Percentiles rank a stretch among this genome's conserved stretches.
phyloP scores from a whole-genome alignment of 2,797 vertebrate species.

The Parauchenoglanis punctatus region DNA sequence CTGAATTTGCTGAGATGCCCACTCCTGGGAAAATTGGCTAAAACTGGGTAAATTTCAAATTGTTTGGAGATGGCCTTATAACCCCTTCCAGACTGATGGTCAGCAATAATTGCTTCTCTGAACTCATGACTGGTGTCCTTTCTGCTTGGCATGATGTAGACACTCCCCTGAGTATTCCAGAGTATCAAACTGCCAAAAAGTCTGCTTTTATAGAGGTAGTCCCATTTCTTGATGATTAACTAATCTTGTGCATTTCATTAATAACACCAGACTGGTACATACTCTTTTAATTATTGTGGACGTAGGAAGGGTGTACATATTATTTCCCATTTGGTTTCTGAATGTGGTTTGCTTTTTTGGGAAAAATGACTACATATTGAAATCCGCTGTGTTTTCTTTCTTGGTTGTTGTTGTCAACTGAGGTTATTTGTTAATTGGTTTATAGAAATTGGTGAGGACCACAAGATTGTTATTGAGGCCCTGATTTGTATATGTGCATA shows the following conservation, averaged over 20 bases:
- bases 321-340: background rate
- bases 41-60: background rate
- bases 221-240: background rate
- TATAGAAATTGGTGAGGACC: background rate
- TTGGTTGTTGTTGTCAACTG: background rate
- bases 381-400: background rate
- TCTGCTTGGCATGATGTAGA: too few relatives aligned
- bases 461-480: background rate
- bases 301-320: background rate
- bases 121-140: too few relatives aligned
- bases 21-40: too few relatives aligned
- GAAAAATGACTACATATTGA: background rate
- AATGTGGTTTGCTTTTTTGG: background rate
- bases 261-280: background rate
- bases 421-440: background rate
- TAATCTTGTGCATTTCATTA: background rate
- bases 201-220: background rate
- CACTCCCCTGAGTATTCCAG: background rate
- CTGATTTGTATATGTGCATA: background rate
- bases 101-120: background rate
- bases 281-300: background rate
- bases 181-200: background rate
- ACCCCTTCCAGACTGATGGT: too few relatives aligned
- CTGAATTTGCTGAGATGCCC: too few relatives aligned
- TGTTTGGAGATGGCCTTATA: too few relatives aligned